These are phyloP conservation scores for Gerosis bhagava DNA, from an alignment of 2,888 invertebrate genomes.

Conservation along the genomic window DNA sequence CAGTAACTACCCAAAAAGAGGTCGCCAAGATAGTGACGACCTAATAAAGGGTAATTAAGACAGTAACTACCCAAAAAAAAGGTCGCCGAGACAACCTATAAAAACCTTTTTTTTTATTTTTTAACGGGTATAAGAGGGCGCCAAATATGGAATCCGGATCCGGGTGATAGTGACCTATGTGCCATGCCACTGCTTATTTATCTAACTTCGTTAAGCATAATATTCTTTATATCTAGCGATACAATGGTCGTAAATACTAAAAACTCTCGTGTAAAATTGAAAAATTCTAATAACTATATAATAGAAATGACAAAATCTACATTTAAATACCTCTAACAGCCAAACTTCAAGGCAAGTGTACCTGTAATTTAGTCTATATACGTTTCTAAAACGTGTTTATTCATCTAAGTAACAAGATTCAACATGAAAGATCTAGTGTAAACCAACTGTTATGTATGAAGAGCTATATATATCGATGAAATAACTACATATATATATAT, in stretches of 20 bases:
- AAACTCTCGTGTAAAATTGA: constrained; percentile 21
- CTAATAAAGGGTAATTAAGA: too few relatives aligned
- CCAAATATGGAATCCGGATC: too few relatives aligned
- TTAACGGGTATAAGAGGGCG: too few relatives aligned
- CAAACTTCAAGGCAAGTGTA: constrained; percentile 72
- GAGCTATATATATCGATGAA: too few relatives aligned
- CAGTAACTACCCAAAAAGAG: too few relatives aligned
- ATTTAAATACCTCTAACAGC: constrained; percentile 53
- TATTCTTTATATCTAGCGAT: constrained; percentile 23
- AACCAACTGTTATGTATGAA: constrained; percentile 1
- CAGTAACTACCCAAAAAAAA: too few relatives aligned
- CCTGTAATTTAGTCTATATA: constrained; percentile 48
- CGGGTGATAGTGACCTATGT: too few relatives aligned
- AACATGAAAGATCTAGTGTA: constrained; percentile 5
- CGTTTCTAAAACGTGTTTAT: constrained; percentile 23
- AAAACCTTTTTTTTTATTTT: too few relatives aligned
- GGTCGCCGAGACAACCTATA: too few relatives aligned
- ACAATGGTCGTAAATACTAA: constrained; percentile 18
- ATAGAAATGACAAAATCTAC: constrained; percentile 20
- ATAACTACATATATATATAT: constrained; percentile 3
- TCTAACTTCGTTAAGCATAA: too few relatives aligned
- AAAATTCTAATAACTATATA: constrained; percentile 4
- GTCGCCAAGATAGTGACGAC: too few relatives aligned
- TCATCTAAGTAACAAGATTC: constrained; percentile 12
- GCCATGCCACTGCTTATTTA: too few relatives aligned